phyloP scores from a whole-genome alignment of 2,113 vertebrate species.

The Toxotes jaculatrix region DNA sequence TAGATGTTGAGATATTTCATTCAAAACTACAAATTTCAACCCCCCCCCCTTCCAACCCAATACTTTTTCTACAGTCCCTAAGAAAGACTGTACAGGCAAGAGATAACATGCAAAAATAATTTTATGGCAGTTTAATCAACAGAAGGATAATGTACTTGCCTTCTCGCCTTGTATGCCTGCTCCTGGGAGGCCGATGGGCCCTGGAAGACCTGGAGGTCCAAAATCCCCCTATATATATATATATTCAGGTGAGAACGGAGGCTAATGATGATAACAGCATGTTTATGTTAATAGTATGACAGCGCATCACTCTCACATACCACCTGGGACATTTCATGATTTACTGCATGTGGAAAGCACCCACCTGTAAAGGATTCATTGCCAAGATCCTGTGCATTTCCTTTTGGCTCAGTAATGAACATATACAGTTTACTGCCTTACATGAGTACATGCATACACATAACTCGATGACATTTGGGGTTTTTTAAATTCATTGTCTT shows the following conservation, averaged over 20 bases:
- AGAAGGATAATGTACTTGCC: conserved; percentile 63
- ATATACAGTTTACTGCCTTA: neutral
- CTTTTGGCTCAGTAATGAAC: neutral
- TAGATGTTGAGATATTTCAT: no score
- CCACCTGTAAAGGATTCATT: conserved; percentile 12
- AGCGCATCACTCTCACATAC: neutral
- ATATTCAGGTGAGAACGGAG: neutral
- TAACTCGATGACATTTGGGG: neutral
- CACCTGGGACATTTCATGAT: conserved; percentile 17
- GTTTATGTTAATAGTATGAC: neutral
- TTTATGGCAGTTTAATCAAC: neutral
- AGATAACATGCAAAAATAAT: conserved; percentile 5
- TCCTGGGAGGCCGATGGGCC: conserved; percentile 85
- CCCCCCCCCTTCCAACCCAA: no score
- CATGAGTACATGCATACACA: neutral
- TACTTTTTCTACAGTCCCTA: no score
- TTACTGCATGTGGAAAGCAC: conserved; percentile 55
- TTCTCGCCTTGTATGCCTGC: conserved; percentile 89
- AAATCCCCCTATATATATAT: conserved; percentile 83
- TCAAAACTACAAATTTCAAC: no score
- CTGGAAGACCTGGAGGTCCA: conserved; percentile 86
- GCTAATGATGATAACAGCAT: conserved; percentile 26
- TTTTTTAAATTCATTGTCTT: neutral
- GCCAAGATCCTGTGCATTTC: conserved; percentile 7
- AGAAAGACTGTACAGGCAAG: neutral